Conservation (phyloP, 1,140 invertebrate genomes). For the Cyrtorhinus lividipennis region DNA sequence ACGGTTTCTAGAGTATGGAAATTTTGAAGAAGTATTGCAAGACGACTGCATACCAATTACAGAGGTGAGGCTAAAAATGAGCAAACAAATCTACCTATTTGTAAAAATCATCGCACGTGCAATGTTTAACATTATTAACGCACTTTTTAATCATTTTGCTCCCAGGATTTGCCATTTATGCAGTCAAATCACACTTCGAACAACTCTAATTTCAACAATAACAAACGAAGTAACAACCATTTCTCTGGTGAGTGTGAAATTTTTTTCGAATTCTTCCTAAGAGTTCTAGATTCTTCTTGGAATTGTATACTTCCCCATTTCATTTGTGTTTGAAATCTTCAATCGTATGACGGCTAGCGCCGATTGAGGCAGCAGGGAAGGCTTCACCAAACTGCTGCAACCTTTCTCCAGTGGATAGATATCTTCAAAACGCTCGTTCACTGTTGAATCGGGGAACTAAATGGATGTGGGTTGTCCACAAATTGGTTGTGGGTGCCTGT, state of each 20-base stretch:
- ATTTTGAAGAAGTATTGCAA: slow-evolving; percentile 73
- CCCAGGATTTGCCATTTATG: not conserved
- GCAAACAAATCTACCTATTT: no score
- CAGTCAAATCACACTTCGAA: not conserved
- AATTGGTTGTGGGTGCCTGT: no score
- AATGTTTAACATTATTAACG: not conserved
- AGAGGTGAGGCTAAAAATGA: slow-evolving; percentile 27
- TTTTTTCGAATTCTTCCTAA: not conserved
- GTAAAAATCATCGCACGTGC: not conserved
- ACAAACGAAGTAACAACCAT: slow-evolving; percentile 15
- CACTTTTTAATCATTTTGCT: not conserved
- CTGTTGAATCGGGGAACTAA: no score
- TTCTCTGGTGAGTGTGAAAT: slow-evolving; percentile 15
- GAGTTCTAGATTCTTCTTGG: not conserved
- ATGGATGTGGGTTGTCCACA: no score
- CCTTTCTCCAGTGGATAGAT: no score
- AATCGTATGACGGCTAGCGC: no score
- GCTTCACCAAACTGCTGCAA: no score
- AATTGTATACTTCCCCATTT: no score
- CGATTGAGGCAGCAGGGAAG: no score
- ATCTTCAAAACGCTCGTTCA: no score
- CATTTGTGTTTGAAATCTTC: no score
- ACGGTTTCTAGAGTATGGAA: slow-evolving; percentile 71
- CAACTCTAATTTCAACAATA: slow-evolving; percentile 2
- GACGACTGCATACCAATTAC: slow-evolving; percentile 55